phyloP scores from a whole-genome alignment of 2,113 vertebrate genomes.

The Eidolon helvum region DNA sequence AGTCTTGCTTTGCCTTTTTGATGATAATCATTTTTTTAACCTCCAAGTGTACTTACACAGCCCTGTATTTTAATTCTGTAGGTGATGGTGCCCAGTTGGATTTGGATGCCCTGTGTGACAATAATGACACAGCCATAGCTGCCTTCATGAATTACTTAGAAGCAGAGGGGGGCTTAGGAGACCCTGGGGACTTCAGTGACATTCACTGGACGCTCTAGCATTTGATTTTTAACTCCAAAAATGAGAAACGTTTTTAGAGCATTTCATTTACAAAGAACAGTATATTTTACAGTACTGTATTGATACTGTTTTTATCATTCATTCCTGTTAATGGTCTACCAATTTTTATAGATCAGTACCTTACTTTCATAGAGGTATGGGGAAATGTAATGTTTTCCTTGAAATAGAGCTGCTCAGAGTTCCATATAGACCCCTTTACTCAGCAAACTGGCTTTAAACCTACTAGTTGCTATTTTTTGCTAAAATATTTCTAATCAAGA shows the following conservation, averaged over 20 bases:
- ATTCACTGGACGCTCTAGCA: slow-evolving; percentile 92
- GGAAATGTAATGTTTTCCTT: slow-evolving; percentile 74
- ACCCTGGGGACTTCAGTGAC: slow-evolving; percentile 89
- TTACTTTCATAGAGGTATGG: slow-evolving; percentile 57
- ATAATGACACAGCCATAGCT: slow-evolving; percentile 91
- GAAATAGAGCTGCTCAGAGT: slow-evolving; percentile 48
- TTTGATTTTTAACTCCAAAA: not conserved
- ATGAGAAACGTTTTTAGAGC: slow-evolving; percentile 17
- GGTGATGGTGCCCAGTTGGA: slow-evolving; percentile 89
- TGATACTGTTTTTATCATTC: slow-evolving; percentile 51
- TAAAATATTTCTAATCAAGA: slow-evolving; percentile 73
- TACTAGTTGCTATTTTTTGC: slow-evolving; percentile 72
- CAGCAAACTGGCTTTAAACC: slow-evolving; percentile 68
- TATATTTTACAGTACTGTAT: slow-evolving; percentile 78
- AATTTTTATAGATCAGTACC: slow-evolving; percentile 70
- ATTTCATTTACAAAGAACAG: slow-evolving; percentile 57
- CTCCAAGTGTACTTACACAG: not conserved
- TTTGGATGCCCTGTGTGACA: slow-evolving; percentile 89
- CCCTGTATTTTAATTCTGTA: slow-evolving; percentile 60
- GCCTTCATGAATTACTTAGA: slow-evolving; percentile 96
- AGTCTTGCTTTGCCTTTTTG: not conserved
- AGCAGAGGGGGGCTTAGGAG: slow-evolving; percentile 90
- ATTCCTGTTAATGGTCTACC: slow-evolving; percentile 49
- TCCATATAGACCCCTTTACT: slow-evolving; percentile 58
- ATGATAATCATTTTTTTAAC: not conserved